Evolutionary conservation across 2,113 vertebrate genomes (phyloP).

Genomic region (Amazona vittata): DNA sequence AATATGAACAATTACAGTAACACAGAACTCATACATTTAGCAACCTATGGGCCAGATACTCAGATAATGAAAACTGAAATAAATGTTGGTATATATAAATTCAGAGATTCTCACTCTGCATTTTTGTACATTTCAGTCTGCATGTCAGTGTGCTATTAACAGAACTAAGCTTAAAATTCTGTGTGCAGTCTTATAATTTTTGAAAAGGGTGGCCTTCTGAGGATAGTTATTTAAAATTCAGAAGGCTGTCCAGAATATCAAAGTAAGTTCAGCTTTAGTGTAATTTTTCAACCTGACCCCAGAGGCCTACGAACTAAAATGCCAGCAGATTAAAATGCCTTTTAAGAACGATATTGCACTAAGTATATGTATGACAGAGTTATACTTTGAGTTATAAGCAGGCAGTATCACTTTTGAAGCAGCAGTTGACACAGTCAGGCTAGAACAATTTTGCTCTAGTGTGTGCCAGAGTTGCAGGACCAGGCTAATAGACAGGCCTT

Average conservation of each 20-base stretch:
- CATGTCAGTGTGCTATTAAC: not conserved
- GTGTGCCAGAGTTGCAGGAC: not conserved
- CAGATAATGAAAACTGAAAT: constrained; percentile 6
- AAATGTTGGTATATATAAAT: not conserved
- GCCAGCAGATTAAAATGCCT: constrained; percentile 51
- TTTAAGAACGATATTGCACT: constrained; percentile 39
- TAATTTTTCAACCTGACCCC: constrained; percentile 55
- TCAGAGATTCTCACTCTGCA: not conserved
- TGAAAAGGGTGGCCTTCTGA: constrained; percentile 37
- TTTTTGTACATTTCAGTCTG: not conserved
- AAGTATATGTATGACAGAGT: not conserved
- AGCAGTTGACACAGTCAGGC: not conserved
- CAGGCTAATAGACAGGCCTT: not conserved
- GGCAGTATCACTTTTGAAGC: not conserved
- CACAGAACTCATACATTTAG: not conserved
- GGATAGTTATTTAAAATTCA: constrained; percentile 55
- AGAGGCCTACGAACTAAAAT: constrained; percentile 37
- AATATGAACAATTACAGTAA: not conserved
- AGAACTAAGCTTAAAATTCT: constrained; percentile 33
- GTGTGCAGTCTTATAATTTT: constrained; percentile 41
- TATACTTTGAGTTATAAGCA: not conserved
- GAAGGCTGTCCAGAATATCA: constrained; percentile 52
- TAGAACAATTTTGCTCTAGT: not conserved
- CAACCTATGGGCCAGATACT: not conserved
- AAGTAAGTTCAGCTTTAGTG: constrained; percentile 40